phyloP scores from a whole-genome alignment of 2,797 vertebrate species.

The Anisognathus igniventris region DNA sequence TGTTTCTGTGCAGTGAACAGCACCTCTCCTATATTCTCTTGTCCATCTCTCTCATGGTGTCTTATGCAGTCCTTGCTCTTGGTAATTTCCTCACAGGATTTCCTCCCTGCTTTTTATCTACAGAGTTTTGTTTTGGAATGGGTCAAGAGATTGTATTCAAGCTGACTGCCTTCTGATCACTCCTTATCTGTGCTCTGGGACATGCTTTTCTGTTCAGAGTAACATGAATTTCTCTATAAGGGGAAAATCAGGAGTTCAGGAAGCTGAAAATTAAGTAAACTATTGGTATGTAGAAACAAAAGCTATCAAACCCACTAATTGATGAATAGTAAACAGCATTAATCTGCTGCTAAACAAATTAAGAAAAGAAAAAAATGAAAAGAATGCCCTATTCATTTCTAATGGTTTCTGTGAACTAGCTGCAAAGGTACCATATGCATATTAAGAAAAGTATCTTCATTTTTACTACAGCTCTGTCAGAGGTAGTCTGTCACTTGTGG shows the following conservation, averaged over 20 bases:
- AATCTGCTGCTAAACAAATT: neutral
- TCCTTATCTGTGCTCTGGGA: neutral
- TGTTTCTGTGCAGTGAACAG: neutral
- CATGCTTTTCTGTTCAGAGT: neutral
- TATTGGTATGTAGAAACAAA: neutral
- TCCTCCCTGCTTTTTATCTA: neutral
- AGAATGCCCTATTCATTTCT: neutral
- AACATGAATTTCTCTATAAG: neutral
- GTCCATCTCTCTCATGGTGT: neutral
- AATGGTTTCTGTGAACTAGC: neutral
- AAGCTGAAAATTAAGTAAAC: neutral
- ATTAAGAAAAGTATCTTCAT: neutral
- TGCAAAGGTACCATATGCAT: neutral
- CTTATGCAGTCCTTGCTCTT: neutral
- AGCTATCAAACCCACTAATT: neutral
- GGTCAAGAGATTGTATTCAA: neutral
- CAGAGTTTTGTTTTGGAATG: neutral
- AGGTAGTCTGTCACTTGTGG: neutral
- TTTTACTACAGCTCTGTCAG: neutral
- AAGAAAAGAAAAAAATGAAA: neutral
- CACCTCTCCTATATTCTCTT: neutral
- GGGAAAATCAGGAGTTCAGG: neutral
- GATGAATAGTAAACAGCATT: neutral
- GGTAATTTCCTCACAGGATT: neutral
- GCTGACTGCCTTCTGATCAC: neutral